Evolutionary conservation across 2,888 invertebrate species (phyloP).

Genomic region (Amphipoea oculea): DNA sequence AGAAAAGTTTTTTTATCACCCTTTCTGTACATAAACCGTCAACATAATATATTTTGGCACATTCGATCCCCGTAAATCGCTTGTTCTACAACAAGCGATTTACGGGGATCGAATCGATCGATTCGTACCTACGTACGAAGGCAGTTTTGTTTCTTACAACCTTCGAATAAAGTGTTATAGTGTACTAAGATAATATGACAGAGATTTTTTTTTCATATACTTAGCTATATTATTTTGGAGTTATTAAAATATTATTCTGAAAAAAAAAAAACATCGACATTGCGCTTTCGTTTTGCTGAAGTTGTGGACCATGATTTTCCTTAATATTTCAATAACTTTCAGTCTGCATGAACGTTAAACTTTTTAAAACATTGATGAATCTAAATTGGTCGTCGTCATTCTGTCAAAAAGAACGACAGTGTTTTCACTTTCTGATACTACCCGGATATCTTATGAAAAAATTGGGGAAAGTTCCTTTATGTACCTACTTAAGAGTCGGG

Average conservation of each 20-base stretch:
- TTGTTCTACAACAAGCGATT: no score
- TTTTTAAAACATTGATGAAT: background rate
- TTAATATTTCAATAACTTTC: background rate
- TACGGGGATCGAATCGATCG: no score
- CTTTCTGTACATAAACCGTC: conserved; percentile 60
- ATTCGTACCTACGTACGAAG: no score
- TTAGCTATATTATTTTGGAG: background rate
- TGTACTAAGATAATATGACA: background rate
- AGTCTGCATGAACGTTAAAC: background rate
- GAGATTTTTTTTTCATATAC: conserved; percentile 1
- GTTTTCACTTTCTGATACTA: background rate
- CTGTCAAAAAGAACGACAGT: background rate
- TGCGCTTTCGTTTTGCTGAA: background rate
- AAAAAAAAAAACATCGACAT: background rate
- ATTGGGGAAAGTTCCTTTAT: conserved; percentile 19
- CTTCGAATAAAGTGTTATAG: conserved; percentile 32
- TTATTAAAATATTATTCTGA: background rate
- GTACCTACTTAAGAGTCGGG: conserved; percentile 31
- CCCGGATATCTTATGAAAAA: conserved; percentile 11
- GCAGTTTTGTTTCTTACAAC: conserved; percentile 65
- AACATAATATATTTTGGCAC: conserved; percentile 66
- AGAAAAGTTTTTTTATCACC: conserved; percentile 51
- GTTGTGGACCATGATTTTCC: background rate
- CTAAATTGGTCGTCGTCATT: background rate
- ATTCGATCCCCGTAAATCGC: conserved; percentile 70